phyloP scores from a whole-genome alignment of 64 coral and sea anemone genomes.

The Trachythela sp. region DNA sequence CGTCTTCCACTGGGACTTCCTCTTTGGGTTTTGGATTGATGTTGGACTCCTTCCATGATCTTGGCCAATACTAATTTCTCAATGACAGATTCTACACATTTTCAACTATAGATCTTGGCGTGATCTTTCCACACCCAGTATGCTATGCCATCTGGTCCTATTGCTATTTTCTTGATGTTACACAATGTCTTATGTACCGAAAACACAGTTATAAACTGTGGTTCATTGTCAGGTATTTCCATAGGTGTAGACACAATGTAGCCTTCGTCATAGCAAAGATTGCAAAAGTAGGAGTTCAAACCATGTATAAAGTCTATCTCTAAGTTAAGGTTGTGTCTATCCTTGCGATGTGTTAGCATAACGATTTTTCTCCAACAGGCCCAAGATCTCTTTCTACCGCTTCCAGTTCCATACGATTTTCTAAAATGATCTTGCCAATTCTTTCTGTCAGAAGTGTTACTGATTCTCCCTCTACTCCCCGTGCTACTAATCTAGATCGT shows the following conservation, averaged over 20 bases:
- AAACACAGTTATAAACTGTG: neutral
- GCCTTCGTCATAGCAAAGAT: neutral
- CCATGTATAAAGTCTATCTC: neutral
- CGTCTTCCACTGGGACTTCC: neutral
- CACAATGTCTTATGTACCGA: neutral
- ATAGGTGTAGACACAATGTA: neutral
- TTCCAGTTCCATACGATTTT: neutral
- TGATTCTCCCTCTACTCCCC: neutral
- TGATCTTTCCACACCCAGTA: neutral
- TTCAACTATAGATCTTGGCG: neutral
- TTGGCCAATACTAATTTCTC: neutral
- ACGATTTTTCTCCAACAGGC: neutral
- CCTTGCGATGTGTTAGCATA: neutral
- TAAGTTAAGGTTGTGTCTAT: neutral
- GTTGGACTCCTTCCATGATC: neutral
- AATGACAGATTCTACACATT: neutral
- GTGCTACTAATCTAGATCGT: neutral
- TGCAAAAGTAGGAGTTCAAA: neutral
- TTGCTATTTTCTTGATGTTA: neutral
- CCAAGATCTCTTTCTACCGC: neutral
- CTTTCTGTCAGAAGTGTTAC: neutral
- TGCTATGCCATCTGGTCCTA: neutral
- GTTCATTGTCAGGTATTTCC: neutral
- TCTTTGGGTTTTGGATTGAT: neutral
- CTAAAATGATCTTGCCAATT: neutral